phyloP scores from a whole-genome alignment of 2,113 vertebrate species.

The Dinomys branickii region DNA sequence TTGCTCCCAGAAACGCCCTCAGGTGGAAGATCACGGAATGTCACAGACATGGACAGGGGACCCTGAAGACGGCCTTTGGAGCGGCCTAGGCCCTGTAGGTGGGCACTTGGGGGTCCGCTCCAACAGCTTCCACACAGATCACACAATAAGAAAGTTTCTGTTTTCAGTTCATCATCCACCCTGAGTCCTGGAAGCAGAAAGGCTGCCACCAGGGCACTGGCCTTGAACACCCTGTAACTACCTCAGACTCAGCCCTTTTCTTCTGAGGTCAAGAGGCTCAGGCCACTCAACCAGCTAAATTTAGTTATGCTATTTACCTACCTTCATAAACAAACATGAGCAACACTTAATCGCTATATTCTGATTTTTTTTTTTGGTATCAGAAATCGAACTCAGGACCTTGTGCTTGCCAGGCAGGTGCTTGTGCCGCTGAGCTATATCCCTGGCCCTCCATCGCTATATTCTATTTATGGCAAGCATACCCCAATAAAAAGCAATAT shows the following conservation, averaged over 20 bases:
- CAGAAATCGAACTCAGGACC: no score
- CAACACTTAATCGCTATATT: neutral
- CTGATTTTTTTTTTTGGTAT: no score
- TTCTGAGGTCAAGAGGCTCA: neutral
- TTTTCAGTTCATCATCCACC: neutral
- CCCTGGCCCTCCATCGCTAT: no score
- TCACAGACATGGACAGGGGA: neutral
- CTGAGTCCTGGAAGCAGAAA: neutral
- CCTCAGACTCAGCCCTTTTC: neutral
- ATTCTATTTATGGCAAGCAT: no score
- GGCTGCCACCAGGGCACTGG: neutral
- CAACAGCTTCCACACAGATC: no score
- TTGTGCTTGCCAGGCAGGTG: no score
- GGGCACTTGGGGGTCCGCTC: neutral
- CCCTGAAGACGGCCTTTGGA: neutral
- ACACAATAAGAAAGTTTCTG: neutral
- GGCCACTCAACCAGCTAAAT: neutral
- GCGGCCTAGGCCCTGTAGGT: rapidly evolving
- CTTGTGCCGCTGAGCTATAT: no score
- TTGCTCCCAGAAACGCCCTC: no score
- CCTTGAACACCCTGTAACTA: no score
- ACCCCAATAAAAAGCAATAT: slow-evolving; percentile 18
- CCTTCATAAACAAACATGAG: neutral
- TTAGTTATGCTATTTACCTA: slow-evolving; percentile 5
- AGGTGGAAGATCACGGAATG: neutral